Base-by-base conservation (phyloP, 2,113 vertebrate genomes). In the Theristicus caerulescens region DNA sequence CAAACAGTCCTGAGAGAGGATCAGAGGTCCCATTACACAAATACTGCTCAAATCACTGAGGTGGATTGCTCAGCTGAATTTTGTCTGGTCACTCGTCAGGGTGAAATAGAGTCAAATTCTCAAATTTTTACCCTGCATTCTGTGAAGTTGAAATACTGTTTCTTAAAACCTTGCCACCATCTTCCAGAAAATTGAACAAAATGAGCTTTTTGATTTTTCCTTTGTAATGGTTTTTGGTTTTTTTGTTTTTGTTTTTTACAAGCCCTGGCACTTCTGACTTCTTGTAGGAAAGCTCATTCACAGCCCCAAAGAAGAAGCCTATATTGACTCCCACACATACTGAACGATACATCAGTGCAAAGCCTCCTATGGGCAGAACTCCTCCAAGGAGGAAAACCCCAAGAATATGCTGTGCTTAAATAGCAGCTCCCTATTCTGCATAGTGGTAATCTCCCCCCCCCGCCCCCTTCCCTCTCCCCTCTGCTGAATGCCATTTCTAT, bases 221-320 rank as follows among this genome's bases (percentile, higher is more conserved):
- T 76, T 86, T 65, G 11, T 26, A 80, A 66, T 21, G 5, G 7
- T 20, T 27, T 26, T 24, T 29, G 46, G 11, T 13, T 24, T 22
- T 4, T 15, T 32, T 8, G 16, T 13, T 21, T 47, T 69, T 34
- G 13, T 25, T 58, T 70, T n/a, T 42, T 1, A 18, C 7, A 27
- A 92, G 17, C 15, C 26, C 27, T 49, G 54, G 32, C 16, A 42
- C 34, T 92, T 81, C 57, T 73, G 25, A 15, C 32, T 85, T 54
- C 80, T 94, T 82, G 71, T 88, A 94, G 80, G 80, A 92, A 96
- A 95, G 74, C 72, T 93, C 80, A 67, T 92, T 89, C 64, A 34
- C 91, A 97, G 59, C 61, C 93, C 70, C 85, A 86, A 44, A 65
- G 19, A 59, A 92, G 77, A 32, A 58, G 16, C 12, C 11, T 95